Evolutionary conservation across 2,113 vertebrate genomes (phyloP).

Genomic region (Ibidorhyncha struthersii): DNA sequence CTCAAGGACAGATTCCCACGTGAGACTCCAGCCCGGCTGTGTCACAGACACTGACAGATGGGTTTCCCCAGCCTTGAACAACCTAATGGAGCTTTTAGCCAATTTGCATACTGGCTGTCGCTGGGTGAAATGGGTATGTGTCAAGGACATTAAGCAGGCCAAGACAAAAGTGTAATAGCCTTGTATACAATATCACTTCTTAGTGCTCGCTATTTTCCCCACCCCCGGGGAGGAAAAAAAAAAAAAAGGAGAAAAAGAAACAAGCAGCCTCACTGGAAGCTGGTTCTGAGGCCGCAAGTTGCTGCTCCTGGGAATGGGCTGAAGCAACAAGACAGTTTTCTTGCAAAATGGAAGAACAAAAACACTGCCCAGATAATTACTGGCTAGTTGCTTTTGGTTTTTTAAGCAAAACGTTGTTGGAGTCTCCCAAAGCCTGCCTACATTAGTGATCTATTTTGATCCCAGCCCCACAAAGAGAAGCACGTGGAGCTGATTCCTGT

Average conservation of each 20-base stretch:
- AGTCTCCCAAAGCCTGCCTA: background rate
- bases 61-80: conserved; percentile 75
- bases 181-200: conserved; percentile 18
- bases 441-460: background rate
- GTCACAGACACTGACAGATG: conserved; percentile 79
- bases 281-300: background rate
- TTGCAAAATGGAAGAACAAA: conserved; percentile 33
- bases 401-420: background rate
- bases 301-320: background rate
- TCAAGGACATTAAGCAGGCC: conserved; percentile 75
- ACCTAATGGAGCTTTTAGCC: conserved; percentile 78
- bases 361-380: background rate
- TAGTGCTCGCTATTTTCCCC: background rate
- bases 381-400: background rate
- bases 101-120: conserved; percentile 77
- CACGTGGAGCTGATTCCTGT: accelerated
- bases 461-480: background rate
- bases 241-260: background rate
- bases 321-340: background rate
- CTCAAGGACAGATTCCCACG: conserved; percentile 77
- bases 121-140: conserved; percentile 68
- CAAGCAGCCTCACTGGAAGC: no score
- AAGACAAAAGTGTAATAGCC: conserved; percentile 64
- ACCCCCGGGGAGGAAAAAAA: accelerated
- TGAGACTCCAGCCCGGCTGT: conserved; percentile 68